phyloP scores from a whole-genome alignment of 2,888 invertebrate genomes.

The Dicyrtoma fusca region DNA sequence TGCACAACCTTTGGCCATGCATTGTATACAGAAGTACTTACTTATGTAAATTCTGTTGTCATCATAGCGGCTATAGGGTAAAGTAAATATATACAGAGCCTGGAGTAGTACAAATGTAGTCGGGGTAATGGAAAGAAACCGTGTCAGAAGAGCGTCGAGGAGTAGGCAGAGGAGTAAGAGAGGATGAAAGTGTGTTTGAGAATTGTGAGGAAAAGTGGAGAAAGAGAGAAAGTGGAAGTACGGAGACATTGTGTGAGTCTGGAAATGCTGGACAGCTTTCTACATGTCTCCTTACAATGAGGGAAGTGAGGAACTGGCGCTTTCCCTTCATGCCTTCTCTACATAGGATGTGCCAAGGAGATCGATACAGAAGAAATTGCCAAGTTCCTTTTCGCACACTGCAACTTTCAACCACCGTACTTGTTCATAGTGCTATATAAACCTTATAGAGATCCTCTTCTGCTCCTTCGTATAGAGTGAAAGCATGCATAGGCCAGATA shows the following conservation, averaged over 20 bases:
- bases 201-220: neutral
- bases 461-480: too few relatives aligned
- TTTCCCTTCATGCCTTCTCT: slow-evolving; percentile 13
- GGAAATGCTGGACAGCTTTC: neutral
- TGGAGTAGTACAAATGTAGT: too few relatives aligned
- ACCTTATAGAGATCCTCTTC: too few relatives aligned
- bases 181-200: neutral
- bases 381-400: slow-evolving; percentile 55
- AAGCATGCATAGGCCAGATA: too few relatives aligned
- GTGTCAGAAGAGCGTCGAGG: neutral
- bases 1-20: neutral
- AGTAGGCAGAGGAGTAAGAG: neutral
- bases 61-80: neutral
- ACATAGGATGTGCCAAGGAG: slow-evolving; percentile 36
- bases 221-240: slow-evolving; percentile 6
- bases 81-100: neutral
- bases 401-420: slow-evolving; percentile 14
- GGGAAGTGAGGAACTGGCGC: slow-evolving; percentile 22
- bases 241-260: slow-evolving; percentile 10
- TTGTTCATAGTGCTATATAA: neutral
- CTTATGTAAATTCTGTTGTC: too few relatives aligned
- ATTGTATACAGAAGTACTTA: too few relatives aligned
- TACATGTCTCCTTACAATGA: slow-evolving; percentile 2
- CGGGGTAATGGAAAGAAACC: too few relatives aligned
- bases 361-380: slow-evolving; percentile 57